Evolutionary conservation across 2,113 vertebrate genomes (phyloP), one percentile per base, ranked within the genome.

Genomic region (Crotophaga sulcirostris): DNA sequence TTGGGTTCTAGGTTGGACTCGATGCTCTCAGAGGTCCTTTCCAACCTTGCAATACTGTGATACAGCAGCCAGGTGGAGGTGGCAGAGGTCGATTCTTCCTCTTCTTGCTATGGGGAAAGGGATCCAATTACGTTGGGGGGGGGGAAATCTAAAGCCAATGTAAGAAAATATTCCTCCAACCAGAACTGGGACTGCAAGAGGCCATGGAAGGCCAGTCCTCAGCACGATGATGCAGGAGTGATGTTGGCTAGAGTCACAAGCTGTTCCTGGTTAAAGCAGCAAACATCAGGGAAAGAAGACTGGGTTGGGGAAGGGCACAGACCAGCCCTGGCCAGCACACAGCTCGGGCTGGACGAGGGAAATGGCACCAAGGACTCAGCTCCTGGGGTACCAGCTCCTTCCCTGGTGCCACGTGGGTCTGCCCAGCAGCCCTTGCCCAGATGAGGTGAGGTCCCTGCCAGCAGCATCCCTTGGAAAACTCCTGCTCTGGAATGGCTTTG

Each of bases 211-310:
- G 36, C 2, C 51, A 42, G 40, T 42, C 29, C 47, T 56, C 13
- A 4, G 36, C 1, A 2, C 51, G 58, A 5, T 33, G 38, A 11
- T 1, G 1, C 1, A 7, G 49, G 36, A 83, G 40, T 10, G 12
- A 7, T 23, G 1, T 23, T 1, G 36, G 44, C 49, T 44, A 33
- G 42, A 70, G 51, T 21, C 23, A 28, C 49, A 4, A 16, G 42
- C 33, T 12, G 16, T 31, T 58, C 49, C 17, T 0, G 2, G 26
- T 33, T 29, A 17, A 2, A 36, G 42, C 52, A 58, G n/a, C 14
- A 38, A 47, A 9, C 23, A 4, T 2, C 26, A 40, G 58, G 54
- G 47, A 36, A 31, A 20, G 28, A 33, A 36, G 34, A 16, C 1
- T 3, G 9, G 40, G 3, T 31, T 19, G 42, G 80, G 67, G 58